Conservation (phyloP, 2,113 vertebrate species). For the Andinoacara biseriatus region DNA sequence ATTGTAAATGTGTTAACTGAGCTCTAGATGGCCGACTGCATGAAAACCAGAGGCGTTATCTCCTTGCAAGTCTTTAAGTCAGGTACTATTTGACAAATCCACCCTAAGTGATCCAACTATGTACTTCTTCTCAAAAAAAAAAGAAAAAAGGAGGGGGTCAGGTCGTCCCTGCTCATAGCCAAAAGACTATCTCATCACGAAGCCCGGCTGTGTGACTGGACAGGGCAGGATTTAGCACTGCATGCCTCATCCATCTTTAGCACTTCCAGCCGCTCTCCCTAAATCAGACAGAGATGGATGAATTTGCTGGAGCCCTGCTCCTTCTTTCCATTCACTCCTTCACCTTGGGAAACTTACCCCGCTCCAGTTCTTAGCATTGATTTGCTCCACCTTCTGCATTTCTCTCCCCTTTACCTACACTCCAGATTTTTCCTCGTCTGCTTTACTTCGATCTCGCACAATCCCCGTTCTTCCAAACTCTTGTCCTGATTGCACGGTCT, state of each 20-base stretch:
- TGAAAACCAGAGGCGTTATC: background rate
- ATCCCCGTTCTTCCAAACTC: background rate
- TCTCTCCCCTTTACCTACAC: background rate
- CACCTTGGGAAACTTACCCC: slow-evolving; percentile 52
- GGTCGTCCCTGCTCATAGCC: slow-evolving; percentile 44
- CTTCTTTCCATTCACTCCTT: slow-evolving; percentile 55
- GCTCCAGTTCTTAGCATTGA: slow-evolving; percentile 12
- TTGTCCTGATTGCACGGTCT: background rate
- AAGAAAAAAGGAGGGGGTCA: slow-evolving; percentile 49
- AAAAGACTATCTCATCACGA: slow-evolving; percentile 71
- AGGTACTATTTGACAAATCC: slow-evolving; percentile 60
- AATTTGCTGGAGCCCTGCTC: slow-evolving; percentile 35
- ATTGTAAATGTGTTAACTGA: background rate
- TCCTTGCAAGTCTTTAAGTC: slow-evolving; percentile 31
- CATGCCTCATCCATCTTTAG: slow-evolving; percentile 70
- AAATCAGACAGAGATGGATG: slow-evolving; percentile 73
- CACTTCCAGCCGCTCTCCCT: slow-evolving; percentile 55
- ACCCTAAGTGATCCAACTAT: slow-evolving; percentile 31
- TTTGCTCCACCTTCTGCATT: slow-evolving; percentile 19
- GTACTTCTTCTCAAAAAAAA: slow-evolving; percentile 41
- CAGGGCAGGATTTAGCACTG: slow-evolving; percentile 67
- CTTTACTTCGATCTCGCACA: background rate
- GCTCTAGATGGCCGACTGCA: background rate
- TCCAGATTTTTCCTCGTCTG: background rate
- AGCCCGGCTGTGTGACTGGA: slow-evolving; percentile 54